Percentiles rank a stretch among this genome's conserved stretches.
These are phyloP conservation scores for Pheosia gnoma DNA, from an alignment of 2,888 invertebrate species.

Conservation along the genomic window DNA sequence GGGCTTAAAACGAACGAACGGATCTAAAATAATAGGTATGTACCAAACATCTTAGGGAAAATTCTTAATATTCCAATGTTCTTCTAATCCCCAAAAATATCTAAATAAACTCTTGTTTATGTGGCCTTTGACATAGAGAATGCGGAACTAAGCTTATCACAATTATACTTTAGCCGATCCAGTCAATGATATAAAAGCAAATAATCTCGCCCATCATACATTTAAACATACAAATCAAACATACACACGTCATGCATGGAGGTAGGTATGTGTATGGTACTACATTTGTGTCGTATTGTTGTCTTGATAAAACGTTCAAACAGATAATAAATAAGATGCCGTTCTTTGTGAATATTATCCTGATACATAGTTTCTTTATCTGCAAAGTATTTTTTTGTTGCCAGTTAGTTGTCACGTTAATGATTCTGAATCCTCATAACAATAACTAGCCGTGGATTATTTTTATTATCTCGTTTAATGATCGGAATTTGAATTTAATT, in stretches of 20 bases:
- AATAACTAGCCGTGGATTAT: neutral
- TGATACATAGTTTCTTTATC: neutral
- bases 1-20: too few species aligned
- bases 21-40: too few species aligned
- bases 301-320: slow-evolving; percentile 21
- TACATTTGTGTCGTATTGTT: slow-evolving; percentile 7
- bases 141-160: too few species aligned
- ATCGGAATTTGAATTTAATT: neutral
- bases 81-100: too few species aligned
- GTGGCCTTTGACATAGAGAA: too few species aligned
- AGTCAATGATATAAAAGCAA: too few species aligned
- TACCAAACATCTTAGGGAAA: too few species aligned
- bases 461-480: neutral
- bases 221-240: neutral
- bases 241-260: neutral
- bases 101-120: too few species aligned
- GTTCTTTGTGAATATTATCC: slow-evolving; percentile 17
- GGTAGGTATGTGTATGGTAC: neutral
- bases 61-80: too few species aligned
- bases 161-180: too few species aligned
- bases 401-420: neutral
- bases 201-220: too few species aligned
- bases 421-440: too few species aligned
- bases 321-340: slow-evolving; percentile 27
- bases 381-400: neutral